These are phyloP conservation scores for Hyppa rectilinea DNA, from an alignment of 2,888 invertebrate genomes.

Conservation along the genomic window DNA sequence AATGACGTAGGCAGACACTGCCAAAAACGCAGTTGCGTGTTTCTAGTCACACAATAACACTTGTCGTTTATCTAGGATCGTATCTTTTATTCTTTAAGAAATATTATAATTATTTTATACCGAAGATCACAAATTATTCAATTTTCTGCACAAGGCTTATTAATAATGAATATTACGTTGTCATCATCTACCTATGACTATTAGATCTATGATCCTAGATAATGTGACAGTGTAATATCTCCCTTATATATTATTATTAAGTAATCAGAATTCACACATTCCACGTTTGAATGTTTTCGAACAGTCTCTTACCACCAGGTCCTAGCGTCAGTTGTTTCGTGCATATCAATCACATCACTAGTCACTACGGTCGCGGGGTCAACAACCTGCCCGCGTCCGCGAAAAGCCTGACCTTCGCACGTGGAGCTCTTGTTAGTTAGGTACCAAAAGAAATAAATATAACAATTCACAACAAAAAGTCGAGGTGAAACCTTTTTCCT, in stretches of 20 bases:
- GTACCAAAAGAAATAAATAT: constrained; percentile 32
- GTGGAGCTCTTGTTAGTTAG: constrained; percentile 48
- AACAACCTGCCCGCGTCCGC: constrained; percentile 68
- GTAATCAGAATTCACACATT: too few relatives aligned
- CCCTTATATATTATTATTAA: too few relatives aligned
- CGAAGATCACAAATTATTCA: neutral
- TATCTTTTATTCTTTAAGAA: neutral
- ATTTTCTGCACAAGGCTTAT: neutral
- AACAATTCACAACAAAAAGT: constrained; percentile 37
- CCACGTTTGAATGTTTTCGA: constrained; percentile 17
- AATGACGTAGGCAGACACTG: constrained; percentile 1
- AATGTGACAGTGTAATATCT: neutral
- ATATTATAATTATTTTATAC: neutral
- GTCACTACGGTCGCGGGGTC: constrained; percentile 64
- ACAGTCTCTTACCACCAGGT: constrained; percentile 7
- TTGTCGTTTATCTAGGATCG: neutral
- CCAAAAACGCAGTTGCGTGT: constrained; percentile 18
- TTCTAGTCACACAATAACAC: neutral
- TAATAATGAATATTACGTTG: too few relatives aligned
- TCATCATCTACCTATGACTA: neutral
- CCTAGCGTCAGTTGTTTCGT: constrained; percentile 53
- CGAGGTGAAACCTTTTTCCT: constrained; percentile 43
- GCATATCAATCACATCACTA: constrained; percentile 70
- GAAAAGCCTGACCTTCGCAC: constrained; percentile 69
- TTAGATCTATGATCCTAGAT: neutral